Percentiles rank a stretch among this genome's conserved stretches.
Conservation (phyloP, 2,113 vertebrate genomes). For the Petrocephalus microphthalmus region DNA sequence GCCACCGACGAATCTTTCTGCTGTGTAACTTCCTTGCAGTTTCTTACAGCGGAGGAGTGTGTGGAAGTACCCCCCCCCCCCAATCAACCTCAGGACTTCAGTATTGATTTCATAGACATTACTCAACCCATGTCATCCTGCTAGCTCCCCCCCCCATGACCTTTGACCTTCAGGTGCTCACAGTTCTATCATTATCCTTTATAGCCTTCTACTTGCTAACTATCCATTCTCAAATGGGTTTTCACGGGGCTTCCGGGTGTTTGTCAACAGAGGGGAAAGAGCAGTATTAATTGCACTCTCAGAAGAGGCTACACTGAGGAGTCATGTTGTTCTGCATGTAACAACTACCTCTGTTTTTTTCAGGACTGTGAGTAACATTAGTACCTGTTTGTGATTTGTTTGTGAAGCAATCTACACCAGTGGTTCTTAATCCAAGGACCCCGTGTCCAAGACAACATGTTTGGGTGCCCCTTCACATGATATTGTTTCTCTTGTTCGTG, state of each 20-base stretch:
- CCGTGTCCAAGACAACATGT: not conserved
- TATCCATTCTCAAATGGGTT: conserved; percentile 38
- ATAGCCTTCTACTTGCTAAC: conserved; percentile 56
- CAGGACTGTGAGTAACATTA: not conserved
- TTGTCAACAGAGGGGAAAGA: conserved; percentile 54
- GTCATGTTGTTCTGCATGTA: conserved; percentile 9
- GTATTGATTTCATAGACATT: conserved; percentile 30
- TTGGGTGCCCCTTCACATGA: not conserved
- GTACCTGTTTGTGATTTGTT: not conserved
- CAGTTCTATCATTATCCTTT: conserved; percentile 33
- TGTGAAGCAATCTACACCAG: not conserved
- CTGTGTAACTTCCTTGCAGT: not conserved
- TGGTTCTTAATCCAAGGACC: not conserved
- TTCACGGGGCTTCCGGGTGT: conserved; percentile 38
- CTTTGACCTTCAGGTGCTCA: conserved; percentile 42
- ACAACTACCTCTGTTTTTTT: not conserved
- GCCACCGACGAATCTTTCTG: conserved; percentile 55
- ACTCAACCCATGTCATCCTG: conserved; percentile 23
- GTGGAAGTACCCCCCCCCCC: conserved; percentile 14
- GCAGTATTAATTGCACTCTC: conserved; percentile 55
- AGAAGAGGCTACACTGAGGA: conserved; percentile 23
- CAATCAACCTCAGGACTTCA: conserved; percentile 5
- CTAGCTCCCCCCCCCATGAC: conserved; percentile 39
- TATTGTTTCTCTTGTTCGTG: not conserved
- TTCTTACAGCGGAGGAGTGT: not conserved